Evolutionary conservation across 2,888 invertebrate genomes (phyloP).

Genomic region (Leptopilina myrica): DNA sequence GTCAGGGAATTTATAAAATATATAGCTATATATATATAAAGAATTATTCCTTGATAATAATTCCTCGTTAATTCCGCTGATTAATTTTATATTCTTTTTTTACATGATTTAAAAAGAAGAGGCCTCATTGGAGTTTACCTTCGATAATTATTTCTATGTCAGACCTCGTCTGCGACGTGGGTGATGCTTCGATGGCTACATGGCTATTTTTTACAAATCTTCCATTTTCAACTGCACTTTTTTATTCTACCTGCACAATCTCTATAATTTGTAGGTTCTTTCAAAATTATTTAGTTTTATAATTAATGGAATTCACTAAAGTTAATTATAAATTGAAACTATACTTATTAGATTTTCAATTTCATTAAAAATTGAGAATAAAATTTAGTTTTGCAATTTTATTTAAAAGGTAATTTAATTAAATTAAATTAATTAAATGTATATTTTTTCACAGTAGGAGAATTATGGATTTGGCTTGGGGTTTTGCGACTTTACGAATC

Average conservation of each 20-base stretch:
- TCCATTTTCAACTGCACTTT: constrained; percentile 55
- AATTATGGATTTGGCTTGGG: constrained; percentile 67
- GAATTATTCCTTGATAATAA: background rate
- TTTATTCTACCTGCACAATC: constrained; percentile 56
- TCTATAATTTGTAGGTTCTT: constrained; percentile 62
- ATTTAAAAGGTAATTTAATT: background rate
- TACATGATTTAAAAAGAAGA: constrained; percentile 55
- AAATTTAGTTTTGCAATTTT: no score
- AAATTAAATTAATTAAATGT: background rate
- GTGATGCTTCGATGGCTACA: constrained; percentile 59
- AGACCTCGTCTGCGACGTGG: constrained; percentile 63
- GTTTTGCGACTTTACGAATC: constrained; percentile 64
- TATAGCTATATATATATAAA: background rate
- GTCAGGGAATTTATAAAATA: constrained; percentile 23
- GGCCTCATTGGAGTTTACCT: constrained; percentile 66
- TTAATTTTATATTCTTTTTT: background rate
- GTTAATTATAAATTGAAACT: no score
- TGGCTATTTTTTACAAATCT: constrained; percentile 64
- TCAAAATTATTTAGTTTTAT: constrained; percentile 4
- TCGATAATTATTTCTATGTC: constrained; percentile 61
- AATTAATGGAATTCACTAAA: constrained; percentile 30
- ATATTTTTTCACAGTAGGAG: constrained; percentile 56
- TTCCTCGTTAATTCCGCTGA: background rate
- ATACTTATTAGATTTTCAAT: no score
- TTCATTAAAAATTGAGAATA: no score